Percentiles rank a stretch among this genome's conserved stretches.
These are phyloP conservation scores for Cebidichthys violaceus DNA, from an alignment of 2,113 vertebrate species.

Conservation along the genomic window DNA sequence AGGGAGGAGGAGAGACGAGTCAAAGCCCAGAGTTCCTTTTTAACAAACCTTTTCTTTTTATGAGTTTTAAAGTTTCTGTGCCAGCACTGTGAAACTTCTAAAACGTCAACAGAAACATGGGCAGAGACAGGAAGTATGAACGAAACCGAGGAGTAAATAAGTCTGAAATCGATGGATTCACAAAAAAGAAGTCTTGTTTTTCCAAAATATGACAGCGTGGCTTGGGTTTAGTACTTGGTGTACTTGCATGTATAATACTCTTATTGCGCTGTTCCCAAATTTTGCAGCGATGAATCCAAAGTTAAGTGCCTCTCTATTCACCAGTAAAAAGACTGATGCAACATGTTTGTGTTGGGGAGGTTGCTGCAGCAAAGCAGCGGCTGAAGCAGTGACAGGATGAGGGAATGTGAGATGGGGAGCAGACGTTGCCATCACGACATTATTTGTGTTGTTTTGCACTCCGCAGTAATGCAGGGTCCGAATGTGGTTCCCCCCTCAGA, in stretches of 20 bases:
- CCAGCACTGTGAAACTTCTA: background rate
- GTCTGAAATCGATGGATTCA: background rate
- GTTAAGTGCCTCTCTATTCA: conserved; percentile 33
- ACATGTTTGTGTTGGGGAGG: conserved; percentile 27
- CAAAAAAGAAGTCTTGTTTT: background rate
- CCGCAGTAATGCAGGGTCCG: conserved; percentile 1
- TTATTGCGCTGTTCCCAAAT: conserved; percentile 18
- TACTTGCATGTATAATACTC: background rate
- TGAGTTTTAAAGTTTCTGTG: background rate
- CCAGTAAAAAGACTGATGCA: conserved; percentile 26
- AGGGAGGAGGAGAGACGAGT: conserved; percentile 4
- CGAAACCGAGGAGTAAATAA: background rate
- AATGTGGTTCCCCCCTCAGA: conserved; percentile 14
- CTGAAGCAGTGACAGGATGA: conserved; percentile 7
- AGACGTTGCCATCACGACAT: background rate
- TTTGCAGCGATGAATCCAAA: background rate
- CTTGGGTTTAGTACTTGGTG: background rate
- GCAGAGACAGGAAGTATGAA: background rate
- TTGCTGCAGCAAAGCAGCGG: conserved; percentile 22
- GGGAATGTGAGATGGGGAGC: conserved; percentile 8
- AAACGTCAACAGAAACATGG: background rate
- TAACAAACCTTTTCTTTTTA: conserved; percentile 15
- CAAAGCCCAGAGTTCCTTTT: background rate
- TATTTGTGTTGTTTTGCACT: conserved; percentile 18
- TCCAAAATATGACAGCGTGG: background rate